Conservation (phyloP, 2,888 invertebrate species). For the Pandemis corylana region DNA sequence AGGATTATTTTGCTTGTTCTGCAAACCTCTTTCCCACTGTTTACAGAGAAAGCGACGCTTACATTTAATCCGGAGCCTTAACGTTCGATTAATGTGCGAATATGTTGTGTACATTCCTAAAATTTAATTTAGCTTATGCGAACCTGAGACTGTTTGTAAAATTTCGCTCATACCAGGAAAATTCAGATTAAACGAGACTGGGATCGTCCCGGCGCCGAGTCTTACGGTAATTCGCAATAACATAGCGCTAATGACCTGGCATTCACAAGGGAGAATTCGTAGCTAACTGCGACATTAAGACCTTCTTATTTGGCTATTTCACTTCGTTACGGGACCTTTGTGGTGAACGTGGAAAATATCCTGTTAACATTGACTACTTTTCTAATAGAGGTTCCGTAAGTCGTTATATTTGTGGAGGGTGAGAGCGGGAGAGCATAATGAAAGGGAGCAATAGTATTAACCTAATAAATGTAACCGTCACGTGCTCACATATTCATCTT, state of each 20-base stretch:
- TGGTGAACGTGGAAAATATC: slow-evolving; percentile 66
- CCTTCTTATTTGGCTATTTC: slow-evolving; percentile 82
- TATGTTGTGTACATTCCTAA: slow-evolving; percentile 55
- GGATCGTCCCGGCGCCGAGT: slow-evolving; percentile 58
- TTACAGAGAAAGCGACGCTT: slow-evolving; percentile 11
- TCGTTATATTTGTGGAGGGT: neutral
- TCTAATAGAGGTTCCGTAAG: slow-evolving; percentile 24
- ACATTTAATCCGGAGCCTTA: slow-evolving; percentile 22
- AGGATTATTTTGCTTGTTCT: slow-evolving; percentile 7
- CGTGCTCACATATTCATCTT: slow-evolving; percentile 6
- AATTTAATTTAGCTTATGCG: slow-evolving; percentile 62
- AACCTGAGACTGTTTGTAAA: slow-evolving; percentile 55
- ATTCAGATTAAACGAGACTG: slow-evolving; percentile 76
- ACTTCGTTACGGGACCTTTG: slow-evolving; percentile 79
- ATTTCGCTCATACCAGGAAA: slow-evolving; percentile 63
- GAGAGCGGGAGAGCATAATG: neutral
- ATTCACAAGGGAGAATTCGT: slow-evolving; percentile 80
- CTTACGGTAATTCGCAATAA: slow-evolving; percentile 78
- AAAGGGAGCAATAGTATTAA: neutral
- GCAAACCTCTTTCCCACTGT: slow-evolving; percentile 2
- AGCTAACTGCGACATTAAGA: slow-evolving; percentile 81
- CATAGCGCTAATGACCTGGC: slow-evolving; percentile 79
- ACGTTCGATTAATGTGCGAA: slow-evolving; percentile 50
- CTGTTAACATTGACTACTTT: slow-evolving; percentile 53
- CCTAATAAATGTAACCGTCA: neutral